phyloP scores from a whole-genome alignment of 2,888 invertebrate genomes.

The Esperia sulphurella region DNA sequence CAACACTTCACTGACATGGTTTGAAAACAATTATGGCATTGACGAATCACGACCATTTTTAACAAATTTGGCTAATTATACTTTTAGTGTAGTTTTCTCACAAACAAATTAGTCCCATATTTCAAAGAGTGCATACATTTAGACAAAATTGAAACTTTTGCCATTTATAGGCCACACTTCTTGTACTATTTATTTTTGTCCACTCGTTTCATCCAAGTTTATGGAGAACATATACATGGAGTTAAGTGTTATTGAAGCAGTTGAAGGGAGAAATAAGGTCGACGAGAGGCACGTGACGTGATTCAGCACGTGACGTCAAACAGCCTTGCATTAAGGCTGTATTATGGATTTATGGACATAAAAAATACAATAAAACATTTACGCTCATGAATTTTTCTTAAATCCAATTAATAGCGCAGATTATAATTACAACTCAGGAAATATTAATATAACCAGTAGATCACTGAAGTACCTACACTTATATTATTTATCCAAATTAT shows the following conservation, averaged over 20 bases:
- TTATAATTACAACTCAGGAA: too few species aligned
- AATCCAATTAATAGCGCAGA: too few species aligned
- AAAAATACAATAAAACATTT: too few species aligned
- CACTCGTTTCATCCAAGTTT: neutral
- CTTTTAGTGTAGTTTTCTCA: too few species aligned
- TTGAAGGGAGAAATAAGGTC: slow-evolving; percentile 36
- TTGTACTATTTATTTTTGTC: neutral
- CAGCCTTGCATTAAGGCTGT: slow-evolving; percentile 26
- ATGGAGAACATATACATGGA: slow-evolving; percentile 4
- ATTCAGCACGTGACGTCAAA: slow-evolving; percentile 42
- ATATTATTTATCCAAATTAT: too few species aligned
- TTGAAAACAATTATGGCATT: slow-evolving; percentile 1
- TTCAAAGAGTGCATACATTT: neutral
- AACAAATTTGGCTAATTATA: neutral
- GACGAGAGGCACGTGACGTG: slow-evolving; percentile 53
- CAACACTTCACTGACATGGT: slow-evolving; percentile 4
- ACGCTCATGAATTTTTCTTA: too few species aligned
- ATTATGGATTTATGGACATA: slow-evolving; percentile 5
- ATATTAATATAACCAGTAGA: too few species aligned
- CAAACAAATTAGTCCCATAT: neutral
- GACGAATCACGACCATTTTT: neutral
- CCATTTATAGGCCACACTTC: neutral
- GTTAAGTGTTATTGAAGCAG: slow-evolving; percentile 13
- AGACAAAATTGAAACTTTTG: neutral
- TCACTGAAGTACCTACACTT: too few species aligned